phyloP scores from a whole-genome alignment of 2,113 vertebrate species.

The Taxidea taxus region DNA sequence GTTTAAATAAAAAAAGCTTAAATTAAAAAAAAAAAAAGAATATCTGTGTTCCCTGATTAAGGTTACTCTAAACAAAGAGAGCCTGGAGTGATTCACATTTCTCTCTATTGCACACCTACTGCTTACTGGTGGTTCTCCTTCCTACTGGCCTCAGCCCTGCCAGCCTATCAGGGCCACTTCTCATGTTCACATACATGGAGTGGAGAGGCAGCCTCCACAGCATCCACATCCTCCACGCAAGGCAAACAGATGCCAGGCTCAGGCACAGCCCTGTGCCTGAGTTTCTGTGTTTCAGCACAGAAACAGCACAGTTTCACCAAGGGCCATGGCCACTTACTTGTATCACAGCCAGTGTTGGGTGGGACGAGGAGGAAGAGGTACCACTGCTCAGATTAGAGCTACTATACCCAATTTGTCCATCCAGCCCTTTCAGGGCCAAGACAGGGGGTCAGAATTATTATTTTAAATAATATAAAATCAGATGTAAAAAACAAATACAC shows the following conservation, averaged over 20 bases:
- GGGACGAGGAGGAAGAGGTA: neutral
- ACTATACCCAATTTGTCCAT: neutral
- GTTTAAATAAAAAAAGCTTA: too few species aligned
- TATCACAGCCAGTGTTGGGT: neutral
- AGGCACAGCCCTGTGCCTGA: neutral
- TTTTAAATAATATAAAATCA: slow-evolving; percentile 8
- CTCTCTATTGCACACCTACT: neutral
- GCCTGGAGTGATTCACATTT: neutral
- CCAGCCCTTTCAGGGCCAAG: neutral
- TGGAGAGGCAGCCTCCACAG: neutral
- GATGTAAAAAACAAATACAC: neutral
- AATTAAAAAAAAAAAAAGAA: too few species aligned
- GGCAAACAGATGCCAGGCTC: neutral
- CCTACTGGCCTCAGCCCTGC: neutral
- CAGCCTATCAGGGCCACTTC: neutral
- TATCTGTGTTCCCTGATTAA: neutral
- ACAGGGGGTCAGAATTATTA: neutral
- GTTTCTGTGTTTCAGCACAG: too few species aligned
- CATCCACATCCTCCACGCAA: neutral
- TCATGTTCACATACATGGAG: neutral
- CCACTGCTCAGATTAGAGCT: neutral
- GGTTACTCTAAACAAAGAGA: neutral
- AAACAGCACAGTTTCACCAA: neutral
- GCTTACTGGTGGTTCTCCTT: neutral
- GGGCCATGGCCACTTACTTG: neutral